Base-by-base conservation (phyloP, 92 coral and sea anemone genomes). In the Zoanthus sansibaricus region DNA sequence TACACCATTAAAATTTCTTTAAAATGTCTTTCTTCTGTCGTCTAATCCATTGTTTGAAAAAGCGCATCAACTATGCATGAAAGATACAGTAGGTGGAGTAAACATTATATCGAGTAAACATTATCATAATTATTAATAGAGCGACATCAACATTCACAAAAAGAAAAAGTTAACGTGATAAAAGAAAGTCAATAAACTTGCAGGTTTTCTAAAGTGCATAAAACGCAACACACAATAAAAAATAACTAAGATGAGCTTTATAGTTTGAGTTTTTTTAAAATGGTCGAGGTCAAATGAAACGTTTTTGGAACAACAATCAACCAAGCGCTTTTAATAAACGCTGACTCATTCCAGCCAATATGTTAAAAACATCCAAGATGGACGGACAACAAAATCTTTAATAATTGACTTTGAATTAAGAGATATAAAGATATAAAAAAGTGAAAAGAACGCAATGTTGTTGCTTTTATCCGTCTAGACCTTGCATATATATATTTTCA, bases 321-420 rank as follows among this genome's bases (percentile, higher is more conserved):
- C 20, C n/a, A 10, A 62, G 9, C 6, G 21, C 7, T 61, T 61
- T 16, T 61, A 69, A 69, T 69, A 30, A 69, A 69, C 46, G 74
- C 74, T 69, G 74, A 69, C 74, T 69, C 74, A 69, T 33, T 67
- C 42, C 21, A 49, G 55, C 55, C 12, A 49, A 49, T 49, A 49
- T 49, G 55, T 7, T 49, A 11, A 7, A 49, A 49, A 49, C 55
- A 49, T 3, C 55, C 12, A 49, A 7, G 12, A 49, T 49, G 55
- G 12, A 49, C 55, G 12, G 55, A 49, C 4, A 49, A 49, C 55
- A 49, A 49, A 11, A 49, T 49, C 12, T 49, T 7, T 49, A 49
- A 11, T 9, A 49, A 5, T 49, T 49, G 12, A 7, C 55, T 49
- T 11, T 49, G 55, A 37, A 37, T 2, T 37, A 37, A 37, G 55